Base-by-base conservation (phyloP, 1,140 invertebrate species). In the Diploscapter pachys region DNA sequence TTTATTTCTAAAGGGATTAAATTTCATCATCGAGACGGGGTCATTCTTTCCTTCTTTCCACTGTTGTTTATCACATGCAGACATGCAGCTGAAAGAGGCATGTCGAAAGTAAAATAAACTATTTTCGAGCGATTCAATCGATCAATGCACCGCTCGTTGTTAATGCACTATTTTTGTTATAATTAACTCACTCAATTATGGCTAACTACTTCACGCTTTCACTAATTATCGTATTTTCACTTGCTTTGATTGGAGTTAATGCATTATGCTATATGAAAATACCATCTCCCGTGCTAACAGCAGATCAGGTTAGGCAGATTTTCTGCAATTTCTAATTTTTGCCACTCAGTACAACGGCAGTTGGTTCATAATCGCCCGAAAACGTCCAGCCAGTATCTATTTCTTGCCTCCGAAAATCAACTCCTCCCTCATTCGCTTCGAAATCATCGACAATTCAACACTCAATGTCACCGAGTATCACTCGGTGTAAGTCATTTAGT, bases 301-400 rank as follows among this genome's bases (percentile, higher is more conserved):
- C 67, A 4, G n/a, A 55, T 11, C 67, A 69, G 67, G 67, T 69
- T 57, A 59, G n/a, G 61, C 8, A 63, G 8, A 49, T 8, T 71
- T 4, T 48, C 48, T 49, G 0, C 5, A 67, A 4, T 48, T 68
- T 49, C 6, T 3, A 68, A 68, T 56, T n/a, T 50, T 71, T 75
- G 31, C 31, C 31, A 31, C 31, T 57, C 59, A 76, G 74, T 76
- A 71, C 51, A 69, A 76, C 56, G 74, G 74, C 49, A 56, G 69
- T n/a, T 76, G 74, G 74, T 76, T 76, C 62, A 64, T 76, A 48
- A 69, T 76, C 54, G 74, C 74, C 52, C 61, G 74, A 52, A 76
- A 76, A 49, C 53, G 51, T 49, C 66, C 74, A 4, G 61, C 62
- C 61, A 54, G 51, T 52, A 55, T 64, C 8, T 61, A 69, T 71